These are phyloP conservation scores for Nomada ferruginata DNA, from an alignment of 2,888 invertebrate genomes.

Conservation along the genomic window DNA sequence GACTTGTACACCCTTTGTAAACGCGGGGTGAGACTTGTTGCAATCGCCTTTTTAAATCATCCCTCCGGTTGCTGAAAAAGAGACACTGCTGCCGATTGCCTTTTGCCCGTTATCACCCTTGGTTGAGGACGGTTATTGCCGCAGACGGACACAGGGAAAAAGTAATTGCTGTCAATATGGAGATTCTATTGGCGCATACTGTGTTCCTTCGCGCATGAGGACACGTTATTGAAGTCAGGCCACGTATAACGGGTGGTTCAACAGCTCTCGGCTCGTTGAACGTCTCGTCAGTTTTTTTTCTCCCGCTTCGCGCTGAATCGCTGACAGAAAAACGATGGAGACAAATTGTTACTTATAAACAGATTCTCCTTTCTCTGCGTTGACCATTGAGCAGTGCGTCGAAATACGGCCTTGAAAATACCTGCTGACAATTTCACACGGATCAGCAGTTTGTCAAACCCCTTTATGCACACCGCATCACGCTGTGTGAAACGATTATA, in stretches of 20 bases:
- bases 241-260: constrained; percentile 11
- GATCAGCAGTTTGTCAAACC: not conserved
- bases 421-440: not conserved
- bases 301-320: not conserved
- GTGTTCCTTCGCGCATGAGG: constrained; percentile 43
- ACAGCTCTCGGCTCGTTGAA: not conserved
- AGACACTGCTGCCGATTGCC: constrained; percentile 68
- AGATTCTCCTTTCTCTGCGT: too few species aligned
- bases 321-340: not conserved
- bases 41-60: constrained; percentile 69
- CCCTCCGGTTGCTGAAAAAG: constrained; percentile 51
- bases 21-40: constrained; percentile 76
- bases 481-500: too few species aligned
- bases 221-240: constrained; percentile 44
- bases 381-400: too few species aligned
- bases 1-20: constrained; percentile 68
- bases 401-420: too few species aligned
- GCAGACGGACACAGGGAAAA: constrained; percentile 50
- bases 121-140: constrained; percentile 56
- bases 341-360: too few species aligned
- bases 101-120: constrained; percentile 69
- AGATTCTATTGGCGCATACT: constrained; percentile 39
- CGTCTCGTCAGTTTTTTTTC: not conserved
- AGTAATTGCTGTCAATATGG: constrained; percentile 60
- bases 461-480: too few species aligned